phyloP scores from a whole-genome alignment of 2,797 vertebrate genomes.

The Cygnus olor region DNA sequence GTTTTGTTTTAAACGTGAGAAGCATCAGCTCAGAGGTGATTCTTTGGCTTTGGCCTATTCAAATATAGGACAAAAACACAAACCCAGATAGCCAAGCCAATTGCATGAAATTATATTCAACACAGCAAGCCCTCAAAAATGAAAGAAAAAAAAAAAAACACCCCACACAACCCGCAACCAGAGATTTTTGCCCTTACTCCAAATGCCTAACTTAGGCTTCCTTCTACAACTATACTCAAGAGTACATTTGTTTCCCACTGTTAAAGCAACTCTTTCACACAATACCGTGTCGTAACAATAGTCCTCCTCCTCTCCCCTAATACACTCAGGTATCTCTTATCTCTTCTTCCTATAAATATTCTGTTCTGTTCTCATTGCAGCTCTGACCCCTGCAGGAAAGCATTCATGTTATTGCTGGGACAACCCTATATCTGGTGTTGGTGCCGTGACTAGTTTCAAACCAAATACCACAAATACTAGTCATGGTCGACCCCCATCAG shows the following conservation, averaged over 20 bases:
- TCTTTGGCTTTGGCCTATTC: background rate
- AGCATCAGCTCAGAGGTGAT: background rate
- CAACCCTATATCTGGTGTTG: background rate
- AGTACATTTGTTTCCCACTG: background rate
- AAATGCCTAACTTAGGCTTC: background rate
- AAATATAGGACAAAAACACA: background rate
- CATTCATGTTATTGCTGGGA: background rate
- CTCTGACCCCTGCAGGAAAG: background rate
- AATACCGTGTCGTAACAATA: background rate
- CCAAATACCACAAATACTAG: background rate
- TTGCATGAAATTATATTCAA: background rate
- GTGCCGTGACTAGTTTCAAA: background rate
- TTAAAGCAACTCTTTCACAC: background rate
- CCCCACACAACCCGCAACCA: background rate
- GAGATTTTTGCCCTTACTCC: background rate
- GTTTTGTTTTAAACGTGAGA: background rate
- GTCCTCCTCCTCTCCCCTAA: background rate
- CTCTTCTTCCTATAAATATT: background rate
- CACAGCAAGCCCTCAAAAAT: too few species aligned
- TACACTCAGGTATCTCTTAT: background rate
- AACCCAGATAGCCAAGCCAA: background rate
- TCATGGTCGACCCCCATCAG: background rate
- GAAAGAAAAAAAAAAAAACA: background rate
- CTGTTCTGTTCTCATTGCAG: background rate
- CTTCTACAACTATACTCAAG: background rate